Base-by-base conservation (phyloP, 2,888 invertebrate species). In the Crocallis elinguaria region DNA sequence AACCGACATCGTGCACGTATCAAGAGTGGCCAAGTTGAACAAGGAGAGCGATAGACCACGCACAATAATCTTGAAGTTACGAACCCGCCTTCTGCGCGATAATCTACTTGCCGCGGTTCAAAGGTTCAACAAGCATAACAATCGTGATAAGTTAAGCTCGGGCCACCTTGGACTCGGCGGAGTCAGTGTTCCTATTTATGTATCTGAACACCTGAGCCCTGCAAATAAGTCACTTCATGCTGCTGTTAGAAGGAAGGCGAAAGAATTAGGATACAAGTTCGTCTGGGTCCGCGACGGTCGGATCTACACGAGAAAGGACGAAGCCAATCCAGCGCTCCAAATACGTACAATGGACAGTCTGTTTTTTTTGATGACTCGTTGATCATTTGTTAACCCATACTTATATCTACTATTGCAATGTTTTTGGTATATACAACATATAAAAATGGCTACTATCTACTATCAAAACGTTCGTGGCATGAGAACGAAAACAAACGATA, bases 221-320 rank as follows among this genome's bases (percentile, higher is more conserved):
- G 6, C 37, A 1, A 46, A 46, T 11, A 46, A 37, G 30, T 11
- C 29, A 1, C 21, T 46, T 2, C 46, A 46, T 14, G 46, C 46
- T 1, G 21, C 46, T 6, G 46, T 11, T 2, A 17, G 38, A 6
- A 19, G 9, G 13, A 38, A 21, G 36, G 45, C 45, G 14, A 36
- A 29, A 25, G 35, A 38, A 14, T 0, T 25, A 9, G 25, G 25
- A 9, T 38, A 25, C 16, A 25, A 25, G 16, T 38, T 38, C 8
- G 32, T 32, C 12, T 32, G 32, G 32, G 14, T 32, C 7, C 32
- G 32, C 1, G 14, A 32, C 8, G 44, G 44, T 1, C n/a, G 44
- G 3, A 17, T 44, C 9, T 44, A 44, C 17, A 16, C 12, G 1
- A 25, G 44, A 7, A 44, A 36, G 8, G 44, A 44, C 27, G 44